Evolutionary conservation across 2,888 invertebrate genomes (phyloP).

Genomic region (Drosophila macrothrix): DNA sequence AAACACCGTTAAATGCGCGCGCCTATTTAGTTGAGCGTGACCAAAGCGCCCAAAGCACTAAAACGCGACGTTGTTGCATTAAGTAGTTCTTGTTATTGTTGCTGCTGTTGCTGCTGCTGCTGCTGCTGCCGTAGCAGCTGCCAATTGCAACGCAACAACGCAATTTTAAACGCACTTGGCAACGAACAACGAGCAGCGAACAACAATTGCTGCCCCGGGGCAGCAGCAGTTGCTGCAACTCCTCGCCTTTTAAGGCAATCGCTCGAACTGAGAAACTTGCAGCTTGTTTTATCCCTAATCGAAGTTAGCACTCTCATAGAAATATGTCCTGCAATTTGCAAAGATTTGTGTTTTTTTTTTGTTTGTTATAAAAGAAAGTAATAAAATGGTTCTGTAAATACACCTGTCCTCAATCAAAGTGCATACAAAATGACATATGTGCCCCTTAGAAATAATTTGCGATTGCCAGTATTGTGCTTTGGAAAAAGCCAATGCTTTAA

Average conservation of each 20-base stretch:
- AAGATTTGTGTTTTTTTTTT: not conserved
- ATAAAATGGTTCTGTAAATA: not conserved
- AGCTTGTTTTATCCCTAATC: not conserved
- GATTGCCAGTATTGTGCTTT: not conserved
- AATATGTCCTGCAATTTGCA: not conserved
- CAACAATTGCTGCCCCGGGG: slow-evolving; percentile 5
- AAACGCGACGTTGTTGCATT: slow-evolving; percentile 12
- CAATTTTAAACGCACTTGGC: slow-evolving; percentile 40
- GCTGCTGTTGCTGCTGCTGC: slow-evolving; percentile 5
- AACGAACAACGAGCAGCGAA: slow-evolving; percentile 24
- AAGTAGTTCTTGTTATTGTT: slow-evolving; percentile 29
- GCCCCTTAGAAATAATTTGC: not conserved
- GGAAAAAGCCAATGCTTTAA: not conserved
- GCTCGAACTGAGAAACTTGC: not conserved
- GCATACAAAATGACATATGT: not conserved
- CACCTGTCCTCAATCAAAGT: not conserved
- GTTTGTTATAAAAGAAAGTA: not conserved
- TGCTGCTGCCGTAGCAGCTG: slow-evolving; percentile 27
- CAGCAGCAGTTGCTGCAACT: slow-evolving; percentile 18
- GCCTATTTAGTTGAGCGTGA: slow-evolving; percentile 40
- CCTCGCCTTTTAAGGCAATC: not conserved
- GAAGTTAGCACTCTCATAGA: not conserved
- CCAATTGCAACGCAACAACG: slow-evolving; percentile 28
- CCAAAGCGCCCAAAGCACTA: slow-evolving; percentile 35
- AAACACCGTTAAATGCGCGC: slow-evolving; percentile 54